A percentile compares a stretch with the other conserved stretches of the same genome.
phyloP scores from a whole-genome alignment of 2,113 vertebrate genomes.

The Cyprinodon brontotheroides region DNA sequence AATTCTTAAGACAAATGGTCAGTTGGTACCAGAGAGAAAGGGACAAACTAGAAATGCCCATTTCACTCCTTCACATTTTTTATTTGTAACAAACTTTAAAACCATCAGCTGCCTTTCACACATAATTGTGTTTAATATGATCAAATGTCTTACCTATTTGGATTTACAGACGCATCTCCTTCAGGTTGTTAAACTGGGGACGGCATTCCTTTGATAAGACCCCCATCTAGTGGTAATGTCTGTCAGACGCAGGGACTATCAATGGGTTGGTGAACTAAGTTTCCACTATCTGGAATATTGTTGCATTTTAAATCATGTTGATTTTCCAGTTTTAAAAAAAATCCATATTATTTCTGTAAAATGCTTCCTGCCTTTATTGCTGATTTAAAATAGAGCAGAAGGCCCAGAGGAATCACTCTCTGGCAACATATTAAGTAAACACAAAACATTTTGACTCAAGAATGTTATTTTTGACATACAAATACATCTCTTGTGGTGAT shows the following conservation, averaged over 20 bases:
- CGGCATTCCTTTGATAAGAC: conserved; percentile 48
- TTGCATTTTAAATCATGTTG: neutral
- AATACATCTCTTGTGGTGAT: no score
- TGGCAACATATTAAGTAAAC: no score
- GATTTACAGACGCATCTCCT: neutral
- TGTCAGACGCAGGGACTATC: conserved; percentile 2
- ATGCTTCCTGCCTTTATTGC: no score
- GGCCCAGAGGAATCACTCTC: neutral
- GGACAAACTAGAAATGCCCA: neutral
- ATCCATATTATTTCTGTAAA: no score
- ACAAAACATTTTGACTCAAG: no score
- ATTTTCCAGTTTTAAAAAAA: neutral
- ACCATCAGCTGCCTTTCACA: neutral
- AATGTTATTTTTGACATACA: no score
- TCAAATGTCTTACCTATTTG: neutral
- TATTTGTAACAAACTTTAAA: neutral
- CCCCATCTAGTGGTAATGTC: conserved; percentile 63
- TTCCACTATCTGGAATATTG: no score
- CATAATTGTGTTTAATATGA: neutral
- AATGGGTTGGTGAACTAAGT: no score
- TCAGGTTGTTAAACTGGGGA: neutral
- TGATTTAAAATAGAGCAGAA: neutral
- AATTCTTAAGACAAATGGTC: no score
- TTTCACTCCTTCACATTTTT: neutral
- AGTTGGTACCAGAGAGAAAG: no score